Evolutionary conservation across 2,888 invertebrate species (phyloP), one percentile per base, ranked within the genome.

Genomic region (Axea sp.): DNA sequence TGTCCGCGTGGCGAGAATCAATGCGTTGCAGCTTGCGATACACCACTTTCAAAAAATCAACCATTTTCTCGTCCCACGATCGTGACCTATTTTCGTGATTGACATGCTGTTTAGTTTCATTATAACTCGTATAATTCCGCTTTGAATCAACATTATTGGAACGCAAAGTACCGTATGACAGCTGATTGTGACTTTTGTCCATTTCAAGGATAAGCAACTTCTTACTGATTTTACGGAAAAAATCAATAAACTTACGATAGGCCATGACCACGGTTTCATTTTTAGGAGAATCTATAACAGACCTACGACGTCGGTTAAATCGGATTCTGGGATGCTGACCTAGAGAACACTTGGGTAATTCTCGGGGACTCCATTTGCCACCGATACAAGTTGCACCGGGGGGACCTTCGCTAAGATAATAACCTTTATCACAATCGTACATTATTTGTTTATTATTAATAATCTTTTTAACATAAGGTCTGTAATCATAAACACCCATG

Each of bases 351-450:
- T 92, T 93, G 0, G 97, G 97, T 41, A 96, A 87, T 79, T 96
- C 93, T 76, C 92, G 91, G 0, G 98, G 98, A 75, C 96, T 95
- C 98, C 98, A 98, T 69, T 92, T 92, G 0, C 98, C 98, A 3
- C 96, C 96, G 15, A 98, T 92, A 81, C 98, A 98, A 0, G 98
- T 98, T 0, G 98, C 97, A 0, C 97, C 97, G 0, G 96, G 95
- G 0, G 96, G 94, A 0, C 98, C 98, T 77, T 94, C 93, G 14
- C 93, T 92, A 15, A 98, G 86, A 0, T 95, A 94, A 83, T 94
- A 97, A 0, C 97, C 97, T 82, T 95, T 94, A 79, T 97, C 94
- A 84, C 98, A 98, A 82, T 97, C 97, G 87, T 96, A 98, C 94
- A 96, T 95, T 59, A 97, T 96, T 88, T 97, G 97, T 79, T 96